Base-by-base conservation (phyloP, 2,888 invertebrate species). In the Diadromus collaris region DNA sequence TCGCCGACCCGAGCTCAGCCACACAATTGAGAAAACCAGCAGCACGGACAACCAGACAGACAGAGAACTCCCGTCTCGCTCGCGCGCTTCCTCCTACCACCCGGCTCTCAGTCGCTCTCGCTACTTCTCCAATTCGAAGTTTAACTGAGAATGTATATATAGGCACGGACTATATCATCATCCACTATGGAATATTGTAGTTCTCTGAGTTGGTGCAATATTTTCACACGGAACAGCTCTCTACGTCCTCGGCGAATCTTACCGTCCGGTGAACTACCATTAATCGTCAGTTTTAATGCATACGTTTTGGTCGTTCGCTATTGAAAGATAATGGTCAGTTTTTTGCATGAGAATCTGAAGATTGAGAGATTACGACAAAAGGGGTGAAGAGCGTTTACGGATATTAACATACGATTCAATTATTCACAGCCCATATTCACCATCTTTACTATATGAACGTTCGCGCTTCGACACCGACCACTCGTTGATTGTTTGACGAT, bases 1-100 rank as follows among this genome's bases (percentile, higher is more conserved):
- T 86, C 85, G 76, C 73, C 78, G 84, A 87, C 84, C 86, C 76
- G 64, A 79, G 71, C 61, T 27, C 44, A 32, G 61, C 27, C 29
- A 46, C 68, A 73, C 73, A 79, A 76, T 76, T 70, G 79, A 70
- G 76, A 65, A 76, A 75, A 79, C 75, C 56, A 71, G 61, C 68
- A 64, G 58, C 68, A 71, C 51, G 44, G 44, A 48, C 64, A 9
- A 54, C 48, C 73, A 32, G 69, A 73, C 60, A 72, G 75, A 75
- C 56, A 54, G n/a, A 44, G n/a, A 44, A 24, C 44, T 51, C 63
- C 63, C 74, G 44, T 75, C 48, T 21, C 76, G 48, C 60, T 72
- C 54, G 41, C 19, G 44, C 44, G 4, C 51, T 51, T 48, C 24
- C 29, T 29, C 51, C 75, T 71, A 46, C 70, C 34, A 67, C 27